Base-by-base conservation (phyloP, 2,797 vertebrate species). In the Delichon dasypus region DNA sequence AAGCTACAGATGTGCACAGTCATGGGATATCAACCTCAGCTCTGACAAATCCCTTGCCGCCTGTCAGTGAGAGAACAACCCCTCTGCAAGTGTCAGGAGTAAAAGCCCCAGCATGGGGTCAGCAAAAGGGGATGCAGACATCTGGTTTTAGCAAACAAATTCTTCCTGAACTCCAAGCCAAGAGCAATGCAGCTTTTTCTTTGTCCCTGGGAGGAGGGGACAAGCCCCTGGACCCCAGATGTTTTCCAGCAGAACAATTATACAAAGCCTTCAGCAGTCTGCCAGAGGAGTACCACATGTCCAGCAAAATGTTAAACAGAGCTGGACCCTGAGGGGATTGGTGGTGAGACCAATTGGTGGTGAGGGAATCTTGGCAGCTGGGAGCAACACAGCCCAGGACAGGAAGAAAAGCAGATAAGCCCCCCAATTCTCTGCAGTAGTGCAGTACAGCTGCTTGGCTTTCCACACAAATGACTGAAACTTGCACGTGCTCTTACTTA, bases 1-100 rank as follows among this genome's bases (percentile, higher is more conserved):
- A 67, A 71, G 30, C 8, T 45, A 65, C 45, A 71, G n/a, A 57
- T 23, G 5, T 81, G 27, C 38, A 48, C 26, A 34, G 54, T 38
- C 22, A 34, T n/a, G 4, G 48, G 16, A 90, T 32, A 68, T 9
- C 0, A 0, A 34, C 54, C 15, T 32, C 0, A 0, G 50, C 45
- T 78, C 45, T 87, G 64, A 64, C 47, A 62, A 91, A 79, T 70
- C 25, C 48, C 47, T 80, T 20, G 53, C 30, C 0, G 1, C 34
- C n/a, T 17, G 14, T 64, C 53, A 85, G 13, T 0, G 0, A 74
- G n/a, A 76, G 36, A 88, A 65, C 19, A 72, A 16, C 23, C 34
- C 61, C 42, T 76, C 47, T 14, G 1, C 47, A 78, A 84, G 25
- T 6, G 2, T 68, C 38, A 86, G 68, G 61, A 88, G 85, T 1